Evolutionary conservation across 2,113 vertebrate species (phyloP), one percentile per base, ranked within the genome.

Genomic region (Oryzias javanicus): DNA sequence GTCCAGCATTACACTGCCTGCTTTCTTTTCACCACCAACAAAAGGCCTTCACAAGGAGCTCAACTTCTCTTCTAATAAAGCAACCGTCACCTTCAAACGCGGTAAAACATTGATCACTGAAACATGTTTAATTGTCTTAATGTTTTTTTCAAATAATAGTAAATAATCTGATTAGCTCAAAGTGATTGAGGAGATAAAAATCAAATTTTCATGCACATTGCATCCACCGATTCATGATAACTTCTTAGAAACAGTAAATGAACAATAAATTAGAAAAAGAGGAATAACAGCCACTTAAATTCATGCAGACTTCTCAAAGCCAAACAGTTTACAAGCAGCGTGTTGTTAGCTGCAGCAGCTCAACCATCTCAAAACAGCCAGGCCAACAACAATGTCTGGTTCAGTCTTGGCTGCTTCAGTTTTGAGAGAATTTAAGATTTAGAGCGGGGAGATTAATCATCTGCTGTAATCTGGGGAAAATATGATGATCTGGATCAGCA

Each of bases 381-480:
- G 8, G 35, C 7, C 29, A 35, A 35, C 6, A 35, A 35, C 35
- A 35, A 35, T 35, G 35, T 35, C 10, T 35, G 35, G 12, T 35
- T 6, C 29, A 35, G 29, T 49, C 51, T 58, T 49, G 57, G 69
- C 83, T 73, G 73, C 80, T 71, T 40, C 14, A 59, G 48, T 27
- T 52, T 60, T n/a, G 55, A 8, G 56, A 56, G 20, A 74, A 58
- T 40, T 64, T 70, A 64, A 48, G 68, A 65, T 76, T 68, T 24
- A 41, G 59, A 86, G 74, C 71, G 74, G 54, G 65, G 67, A 63
- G 84, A 86, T 88, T 81, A 84, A 82, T 84, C 86, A 88, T 88
- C 77, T 74, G 74, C 55, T 61, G 53, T 85, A 87, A 89, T 86
- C 85, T 84, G 74, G 51, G 22, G 50, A 71, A 60, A 56, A 81